Evolutionary conservation across 2,113 vertebrate genomes (phyloP).

Genomic region (Urocolius indicus): DNA sequence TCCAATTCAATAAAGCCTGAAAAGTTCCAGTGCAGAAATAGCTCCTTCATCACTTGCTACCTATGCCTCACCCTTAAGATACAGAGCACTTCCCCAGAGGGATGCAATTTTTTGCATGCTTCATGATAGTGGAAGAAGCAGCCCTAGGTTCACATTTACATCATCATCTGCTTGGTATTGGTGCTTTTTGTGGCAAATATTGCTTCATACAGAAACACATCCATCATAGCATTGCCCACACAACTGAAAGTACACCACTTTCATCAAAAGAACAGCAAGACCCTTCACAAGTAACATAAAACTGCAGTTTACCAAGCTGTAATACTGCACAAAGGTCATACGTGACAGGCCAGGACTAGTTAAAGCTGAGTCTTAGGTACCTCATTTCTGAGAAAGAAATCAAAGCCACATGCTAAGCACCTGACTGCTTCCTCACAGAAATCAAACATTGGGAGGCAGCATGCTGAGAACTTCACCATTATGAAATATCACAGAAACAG

Average conservation of each 20-base stretch:
- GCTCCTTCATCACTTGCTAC: neutral
- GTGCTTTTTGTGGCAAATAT: rapidly evolving
- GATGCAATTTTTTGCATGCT: rapidly evolving
- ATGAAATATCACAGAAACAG: rapidly evolving
- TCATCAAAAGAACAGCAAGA: rapidly evolving
- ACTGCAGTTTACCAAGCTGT: rapidly evolving
- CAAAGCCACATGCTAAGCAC: rapidly evolving
- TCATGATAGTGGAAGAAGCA: rapidly evolving
- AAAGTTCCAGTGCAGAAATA: neutral
- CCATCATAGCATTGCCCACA: neutral
- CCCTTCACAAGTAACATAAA: neutral
- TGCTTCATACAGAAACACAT: rapidly evolving
- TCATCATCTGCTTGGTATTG: rapidly evolving
- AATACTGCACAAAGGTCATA: rapidly evolving
- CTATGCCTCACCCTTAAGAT: neutral
- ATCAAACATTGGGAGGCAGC: rapidly evolving
- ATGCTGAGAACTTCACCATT: rapidly evolving
- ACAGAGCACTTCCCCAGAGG: neutral
- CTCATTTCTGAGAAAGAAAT: rapidly evolving
- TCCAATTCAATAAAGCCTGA: neutral
- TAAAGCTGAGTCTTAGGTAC: neutral
- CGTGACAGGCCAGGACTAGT: rapidly evolving
- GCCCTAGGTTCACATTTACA: neutral
- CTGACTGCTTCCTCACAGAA: neutral
- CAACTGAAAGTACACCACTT: neutral